Evolutionary conservation across 2,113 vertebrate species (phyloP).

Genomic region (pig (Sus scrofa)): T2T-Sscrofa CM000812.6:13985501-13986000

Average conservation of each 20-base stretch:
- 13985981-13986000: not conserved
- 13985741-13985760: not conserved
- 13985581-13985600: too few species aligned
- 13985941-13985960: not conserved
- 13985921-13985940: not conserved
- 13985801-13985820: not conserved
- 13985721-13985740: not conserved
- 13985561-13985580: too few species aligned
- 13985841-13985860: not conserved
- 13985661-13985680: too few species aligned
- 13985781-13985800: not conserved
- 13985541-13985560: too few species aligned
- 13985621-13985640: too few species aligned
- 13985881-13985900: not conserved
- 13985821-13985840: not conserved
- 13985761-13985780: not conserved
- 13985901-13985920: not conserved
- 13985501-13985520: not conserved
- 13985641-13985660: too few species aligned
- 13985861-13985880: not conserved
- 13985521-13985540: too few species aligned
- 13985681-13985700: too few species aligned
- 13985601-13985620: too few species aligned
- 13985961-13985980: not conserved
- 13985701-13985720: not conserved